Percentiles rank a stretch among this genome's conserved stretches.
Conservation (phyloP, 2,113 vertebrate species). For the Nyctibius bracteatus region DNA sequence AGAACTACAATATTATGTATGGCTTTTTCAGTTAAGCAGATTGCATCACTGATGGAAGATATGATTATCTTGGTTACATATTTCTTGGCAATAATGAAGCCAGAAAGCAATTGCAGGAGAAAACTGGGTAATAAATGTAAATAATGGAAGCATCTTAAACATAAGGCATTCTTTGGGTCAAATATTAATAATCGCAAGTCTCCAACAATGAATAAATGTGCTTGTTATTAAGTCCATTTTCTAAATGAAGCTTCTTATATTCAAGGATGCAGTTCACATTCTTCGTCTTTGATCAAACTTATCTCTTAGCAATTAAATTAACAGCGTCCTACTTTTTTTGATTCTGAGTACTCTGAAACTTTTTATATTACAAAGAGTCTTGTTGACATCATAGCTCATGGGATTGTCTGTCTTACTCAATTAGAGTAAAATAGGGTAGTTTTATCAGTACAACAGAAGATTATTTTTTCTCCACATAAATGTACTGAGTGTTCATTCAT, state of each 20-base stretch:
- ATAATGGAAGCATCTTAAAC: slow-evolving; percentile 23
- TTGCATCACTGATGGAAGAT: neutral
- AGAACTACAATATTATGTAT: neutral
- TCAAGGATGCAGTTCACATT: neutral
- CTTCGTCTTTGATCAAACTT: slow-evolving; percentile 37
- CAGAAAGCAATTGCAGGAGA: neutral
- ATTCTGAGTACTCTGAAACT: slow-evolving; percentile 42
- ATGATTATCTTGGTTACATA: neutral
- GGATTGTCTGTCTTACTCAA: slow-evolving; percentile 38
- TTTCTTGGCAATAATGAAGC: neutral
- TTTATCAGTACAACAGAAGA: neutral
- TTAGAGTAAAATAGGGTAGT: slow-evolving; percentile 16
- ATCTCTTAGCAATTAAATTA: slow-evolving; percentile 53
- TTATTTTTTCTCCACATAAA: neutral
- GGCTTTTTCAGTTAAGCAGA: slow-evolving; percentile 36
- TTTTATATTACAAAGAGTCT: slow-evolving; percentile 6
- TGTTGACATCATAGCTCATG: slow-evolving; percentile 16
- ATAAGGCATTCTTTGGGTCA: slow-evolving; percentile 25
- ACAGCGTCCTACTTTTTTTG: slow-evolving; percentile 9
- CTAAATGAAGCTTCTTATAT: slow-evolving; percentile 40
- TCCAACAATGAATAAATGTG: slow-evolving; percentile 20
- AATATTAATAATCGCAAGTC: slow-evolving; percentile 53
- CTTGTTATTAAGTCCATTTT: slow-evolving; percentile 50
- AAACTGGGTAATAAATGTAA: slow-evolving; percentile 37
- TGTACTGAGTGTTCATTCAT: neutral